Base-by-base conservation (phyloP, 1,140 invertebrate species). In the Conopomorpha cramerella region DNA sequence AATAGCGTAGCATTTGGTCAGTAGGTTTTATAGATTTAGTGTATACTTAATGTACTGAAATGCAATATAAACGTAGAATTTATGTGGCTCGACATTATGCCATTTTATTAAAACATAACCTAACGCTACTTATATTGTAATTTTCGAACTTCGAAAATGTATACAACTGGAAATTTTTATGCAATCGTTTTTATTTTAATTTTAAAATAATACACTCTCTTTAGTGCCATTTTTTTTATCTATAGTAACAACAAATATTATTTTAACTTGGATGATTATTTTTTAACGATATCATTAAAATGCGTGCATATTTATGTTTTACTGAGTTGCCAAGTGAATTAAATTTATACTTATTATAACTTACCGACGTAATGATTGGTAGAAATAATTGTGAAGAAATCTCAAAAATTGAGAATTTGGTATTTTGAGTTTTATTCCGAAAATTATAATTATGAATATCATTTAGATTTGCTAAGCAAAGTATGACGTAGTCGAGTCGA, bases 401-500 rank as follows among this genome's bases (percentile, higher is more conserved):
- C 50, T 39, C 43, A 55, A 40, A 45, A 41, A 43, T 43, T 41
- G 42, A 45, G 51, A 42, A 43, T 36, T 44, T 45, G 43, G 46
- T 56, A 54, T 54, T 56, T 44, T 52, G 49, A 37, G 17, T 30
- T 39, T 50, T 40, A 59, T 56, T 61, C 61, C 52, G 58, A 70
- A 68, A 66, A 64, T 70, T 59, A 58, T 55, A 46, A 49, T 51
- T 50, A 52, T 34, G 34, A 49, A 54, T 39, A 46, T 48, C 50
- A 44, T 47, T 38, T 45, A 55, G 50, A 52, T 60, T 67, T 71
- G 70, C 70, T 55, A 51, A 71, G 66, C 70, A 63, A 65, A 56
- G 33, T 60, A 44, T 45, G 45, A 36, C 30, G 38, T 47, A 38
- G 44, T 32, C 36, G 33, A 45, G n/a, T n/a, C n/a, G n/a, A 23